Conservation (phyloP, 2,888 invertebrate species). For the Clepsis dumicolana region DNA sequence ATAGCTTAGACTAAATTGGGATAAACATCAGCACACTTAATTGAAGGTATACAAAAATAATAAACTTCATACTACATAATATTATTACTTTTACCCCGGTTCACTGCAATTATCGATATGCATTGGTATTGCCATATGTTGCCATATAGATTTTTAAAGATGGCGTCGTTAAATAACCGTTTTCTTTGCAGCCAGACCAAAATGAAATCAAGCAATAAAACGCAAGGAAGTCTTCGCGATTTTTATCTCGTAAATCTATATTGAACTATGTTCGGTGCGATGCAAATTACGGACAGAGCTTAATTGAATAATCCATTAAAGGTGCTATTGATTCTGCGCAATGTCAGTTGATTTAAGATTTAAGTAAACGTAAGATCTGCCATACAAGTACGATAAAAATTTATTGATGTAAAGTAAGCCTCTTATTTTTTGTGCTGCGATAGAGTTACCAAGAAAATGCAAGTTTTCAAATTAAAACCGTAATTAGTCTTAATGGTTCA, state of each 20-base stretch:
- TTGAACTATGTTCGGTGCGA: slow-evolving; percentile 14
- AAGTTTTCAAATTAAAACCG: background rate
- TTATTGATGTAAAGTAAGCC: background rate
- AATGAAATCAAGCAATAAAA: slow-evolving; percentile 3
- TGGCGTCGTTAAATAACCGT: background rate
- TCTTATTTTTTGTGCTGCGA: background rate
- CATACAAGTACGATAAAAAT: background rate
- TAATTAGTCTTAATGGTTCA: no score
- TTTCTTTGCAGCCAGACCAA: background rate
- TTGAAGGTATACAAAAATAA: no score
- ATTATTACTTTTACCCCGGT: no score
- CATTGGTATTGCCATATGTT: background rate
- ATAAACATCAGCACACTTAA: background rate
- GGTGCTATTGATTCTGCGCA: slow-evolving; percentile 34
- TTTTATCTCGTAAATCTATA: slow-evolving; percentile 8
- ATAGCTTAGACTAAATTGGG: background rate
- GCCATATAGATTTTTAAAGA: background rate
- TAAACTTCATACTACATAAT: no score
- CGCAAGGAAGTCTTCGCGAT: slow-evolving; percentile 16
- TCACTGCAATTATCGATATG: no score
- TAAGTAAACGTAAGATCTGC: background rate
- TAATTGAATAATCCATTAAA: slow-evolving; percentile 45
- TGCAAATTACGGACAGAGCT: slow-evolving; percentile 23
- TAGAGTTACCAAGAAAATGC: background rate
- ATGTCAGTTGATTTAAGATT: slow-evolving; percentile 16